Conservation (phyloP, 2,113 vertebrate species). For the Atractosteus spatula region DNA sequence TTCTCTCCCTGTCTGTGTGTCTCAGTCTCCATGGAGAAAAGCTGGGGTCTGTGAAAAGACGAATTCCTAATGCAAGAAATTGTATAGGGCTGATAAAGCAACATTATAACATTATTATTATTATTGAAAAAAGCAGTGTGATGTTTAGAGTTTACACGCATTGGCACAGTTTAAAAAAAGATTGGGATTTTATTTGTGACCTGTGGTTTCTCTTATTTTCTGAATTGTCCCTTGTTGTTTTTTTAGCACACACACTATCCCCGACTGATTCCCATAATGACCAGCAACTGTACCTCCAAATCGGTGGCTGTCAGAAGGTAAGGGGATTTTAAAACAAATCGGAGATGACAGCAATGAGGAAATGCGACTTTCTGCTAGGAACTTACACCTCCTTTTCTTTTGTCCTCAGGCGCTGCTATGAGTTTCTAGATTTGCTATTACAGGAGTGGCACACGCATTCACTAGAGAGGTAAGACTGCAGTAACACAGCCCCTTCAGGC, state of each 20-base stretch:
- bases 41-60: too few relatives aligned
- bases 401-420: slow-evolving; percentile 83
- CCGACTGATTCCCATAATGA: slow-evolving; percentile 95
- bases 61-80: too few relatives aligned
- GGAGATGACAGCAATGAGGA: background rate
- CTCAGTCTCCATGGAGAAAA: too few relatives aligned
- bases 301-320: slow-evolving; percentile 95
- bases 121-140: too few relatives aligned
- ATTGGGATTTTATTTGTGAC: background rate
- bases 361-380: background rate
- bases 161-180: too few relatives aligned
- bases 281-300: slow-evolving; percentile 96
- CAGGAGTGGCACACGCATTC: slow-evolving; percentile 95
- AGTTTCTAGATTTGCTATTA: slow-evolving; percentile 92
- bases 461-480: slow-evolving; percentile 81
- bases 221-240: slow-evolving; percentile 19
- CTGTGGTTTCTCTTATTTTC: too few relatives aligned
- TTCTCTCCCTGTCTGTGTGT: too few relatives aligned
- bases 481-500: background rate
- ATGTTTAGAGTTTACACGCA: too few relatives aligned
- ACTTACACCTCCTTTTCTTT: background rate
- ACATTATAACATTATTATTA: too few relatives aligned
- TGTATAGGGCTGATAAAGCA: too few relatives aligned
- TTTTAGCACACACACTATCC: slow-evolving; percentile 91
- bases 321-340: slow-evolving; percentile 21